Percentiles rank a stretch among this genome's conserved stretches.
Evolutionary conservation across 2,797 vertebrate species (phyloP).

Genomic region (Propithecus deckenii): DNA sequence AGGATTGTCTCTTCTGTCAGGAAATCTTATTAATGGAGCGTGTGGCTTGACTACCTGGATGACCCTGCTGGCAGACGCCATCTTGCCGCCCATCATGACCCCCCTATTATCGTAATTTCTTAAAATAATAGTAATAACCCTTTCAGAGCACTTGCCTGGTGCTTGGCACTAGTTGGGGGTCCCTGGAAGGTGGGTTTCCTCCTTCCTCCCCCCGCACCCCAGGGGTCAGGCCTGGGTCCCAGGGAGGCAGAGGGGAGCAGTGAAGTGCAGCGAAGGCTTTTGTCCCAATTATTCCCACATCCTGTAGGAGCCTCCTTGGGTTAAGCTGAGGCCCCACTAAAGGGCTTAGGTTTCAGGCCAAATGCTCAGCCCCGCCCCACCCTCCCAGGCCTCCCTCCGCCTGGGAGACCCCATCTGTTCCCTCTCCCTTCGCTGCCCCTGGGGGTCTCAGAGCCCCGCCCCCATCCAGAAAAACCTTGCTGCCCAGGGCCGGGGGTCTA

Average conservation of each 20-base stretch:
- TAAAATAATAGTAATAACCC: neutral
- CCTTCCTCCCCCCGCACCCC: too few relatives aligned
- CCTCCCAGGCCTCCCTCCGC: neutral
- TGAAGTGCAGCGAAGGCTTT: neutral
- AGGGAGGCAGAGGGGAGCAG: too few relatives aligned
- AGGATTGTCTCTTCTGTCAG: too few relatives aligned
- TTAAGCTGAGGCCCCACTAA: neutral
- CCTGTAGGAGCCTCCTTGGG: neutral
- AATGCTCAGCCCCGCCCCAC: neutral
- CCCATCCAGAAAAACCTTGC: neutral
- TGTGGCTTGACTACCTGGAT: too few relatives aligned
- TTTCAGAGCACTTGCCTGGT: neutral
- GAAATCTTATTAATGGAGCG: too few relatives aligned
- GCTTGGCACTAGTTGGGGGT: neutral
- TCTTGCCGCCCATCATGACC: too few relatives aligned
- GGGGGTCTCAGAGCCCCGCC: neutral
- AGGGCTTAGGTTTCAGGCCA: neutral
- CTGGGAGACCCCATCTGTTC: conserved; percentile 10
- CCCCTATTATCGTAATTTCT: neutral
- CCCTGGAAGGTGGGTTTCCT: neutral
- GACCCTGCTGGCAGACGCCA: too few relatives aligned
- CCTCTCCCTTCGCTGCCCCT: neutral
- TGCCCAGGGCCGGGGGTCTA: neutral
- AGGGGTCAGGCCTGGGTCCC: neutral
- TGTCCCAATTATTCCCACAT: neutral